phyloP scores from a whole-genome alignment of 1,140 invertebrate species.

The Oncopodura yosiiana region DNA sequence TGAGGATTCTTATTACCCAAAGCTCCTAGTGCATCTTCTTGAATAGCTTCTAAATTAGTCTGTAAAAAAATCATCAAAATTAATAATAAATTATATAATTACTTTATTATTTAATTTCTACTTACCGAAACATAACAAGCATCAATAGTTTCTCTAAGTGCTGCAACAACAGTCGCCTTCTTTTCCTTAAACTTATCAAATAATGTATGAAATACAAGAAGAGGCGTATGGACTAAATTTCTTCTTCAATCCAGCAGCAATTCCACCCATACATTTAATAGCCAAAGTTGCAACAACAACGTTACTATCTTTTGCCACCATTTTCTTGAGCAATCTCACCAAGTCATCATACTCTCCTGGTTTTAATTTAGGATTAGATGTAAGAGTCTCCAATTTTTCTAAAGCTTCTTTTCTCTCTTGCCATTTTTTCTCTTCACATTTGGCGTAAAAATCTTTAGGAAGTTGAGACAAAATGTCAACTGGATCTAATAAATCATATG shows the following conservation, averaged over 20 bases:
- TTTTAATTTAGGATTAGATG: slow-evolving; percentile 73
- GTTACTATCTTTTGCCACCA: slow-evolving; percentile 88
- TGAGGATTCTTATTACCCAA: slow-evolving; percentile 91
- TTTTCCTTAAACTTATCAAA: slow-evolving; percentile 98
- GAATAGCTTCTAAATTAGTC: slow-evolving; percentile 75
- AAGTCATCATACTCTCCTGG: slow-evolving; percentile 86
- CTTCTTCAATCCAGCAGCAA: slow-evolving; percentile 79
- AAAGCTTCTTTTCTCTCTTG: slow-evolving; percentile 87
- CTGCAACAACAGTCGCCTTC: slow-evolving; percentile 77
- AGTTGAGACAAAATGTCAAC: slow-evolving; percentile 86
- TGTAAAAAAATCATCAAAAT: slow-evolving; percentile 40
- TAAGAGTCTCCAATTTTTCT: slow-evolving; percentile 63
- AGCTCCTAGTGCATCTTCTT: slow-evolving; percentile 71
- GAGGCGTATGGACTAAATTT: slow-evolving; percentile 74
- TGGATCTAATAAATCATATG: slow-evolving; percentile 79
- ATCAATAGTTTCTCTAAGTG: slow-evolving; percentile 83
- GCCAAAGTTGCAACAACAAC: slow-evolving; percentile 83
- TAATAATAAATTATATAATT: slow-evolving; percentile 1
- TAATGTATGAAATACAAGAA: slow-evolving; percentile 64
- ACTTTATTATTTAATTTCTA: slow-evolving; percentile 28
- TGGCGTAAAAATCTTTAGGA: slow-evolving; percentile 92
- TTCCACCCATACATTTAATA: slow-evolving; percentile 66
- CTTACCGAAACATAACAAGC: slow-evolving; percentile 70
- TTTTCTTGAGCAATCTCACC: slow-evolving; percentile 76
- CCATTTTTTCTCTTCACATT: slow-evolving; percentile 95